These are phyloP conservation scores for Hemitrygon akajei DNA, from an alignment of 2,797 vertebrate genomes.

Conservation along the genomic window DNA sequence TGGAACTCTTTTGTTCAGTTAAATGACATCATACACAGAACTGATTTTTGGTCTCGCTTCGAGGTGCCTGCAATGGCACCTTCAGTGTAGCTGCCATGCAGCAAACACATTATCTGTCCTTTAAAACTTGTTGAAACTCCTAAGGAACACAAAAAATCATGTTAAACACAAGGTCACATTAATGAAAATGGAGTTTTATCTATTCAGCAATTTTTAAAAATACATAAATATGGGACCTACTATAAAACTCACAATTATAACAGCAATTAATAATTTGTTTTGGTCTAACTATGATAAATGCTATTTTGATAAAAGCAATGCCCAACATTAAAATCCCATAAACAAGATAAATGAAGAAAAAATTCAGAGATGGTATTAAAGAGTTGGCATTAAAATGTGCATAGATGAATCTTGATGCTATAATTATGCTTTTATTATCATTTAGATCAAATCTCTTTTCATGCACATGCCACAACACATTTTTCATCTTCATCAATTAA, in stretches of 20 bases:
- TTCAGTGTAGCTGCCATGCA: background rate
- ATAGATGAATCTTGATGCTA: background rate
- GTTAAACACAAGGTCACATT: conserved; percentile 21
- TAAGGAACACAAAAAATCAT: background rate
- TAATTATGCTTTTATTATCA: conserved; percentile 19
- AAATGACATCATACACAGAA: background rate
- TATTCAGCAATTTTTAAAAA: background rate
- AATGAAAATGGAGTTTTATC: conserved; percentile 17
- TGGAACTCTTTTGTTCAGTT: background rate
- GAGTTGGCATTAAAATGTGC: background rate
- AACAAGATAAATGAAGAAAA: conserved; percentile 16
- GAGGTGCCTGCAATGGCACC: background rate
- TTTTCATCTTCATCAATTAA: background rate
- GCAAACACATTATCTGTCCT: background rate
- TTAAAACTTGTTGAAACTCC: background rate
- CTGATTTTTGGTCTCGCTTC: background rate
- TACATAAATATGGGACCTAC: background rate
- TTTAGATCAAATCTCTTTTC: conserved; percentile 15
- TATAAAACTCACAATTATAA: background rate
- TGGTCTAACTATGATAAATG: conserved; percentile 33
- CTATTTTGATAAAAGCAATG: conserved; percentile 16
- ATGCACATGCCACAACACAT: background rate
- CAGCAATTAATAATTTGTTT: conserved; percentile 31
- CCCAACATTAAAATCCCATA: conserved; percentile 29
- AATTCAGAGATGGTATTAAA: conserved; percentile 14